These are phyloP conservation scores for Pipistrellus pipistrellus DNA, from an alignment of 2,797 vertebrate species.

Conservation along the genomic window DNA sequence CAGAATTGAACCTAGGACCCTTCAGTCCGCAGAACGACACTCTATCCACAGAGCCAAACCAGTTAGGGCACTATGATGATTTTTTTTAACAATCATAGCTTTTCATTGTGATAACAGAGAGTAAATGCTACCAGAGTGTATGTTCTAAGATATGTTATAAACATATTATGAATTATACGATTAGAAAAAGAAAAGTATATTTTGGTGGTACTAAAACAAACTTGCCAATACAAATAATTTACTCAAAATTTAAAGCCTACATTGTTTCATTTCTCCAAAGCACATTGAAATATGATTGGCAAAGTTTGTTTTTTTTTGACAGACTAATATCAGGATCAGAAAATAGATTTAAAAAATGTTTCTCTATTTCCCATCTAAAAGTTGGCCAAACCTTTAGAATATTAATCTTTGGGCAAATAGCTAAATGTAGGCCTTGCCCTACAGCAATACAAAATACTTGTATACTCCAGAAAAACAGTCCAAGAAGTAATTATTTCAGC, in stretches of 20 bases:
- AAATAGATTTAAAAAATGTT: neutral
- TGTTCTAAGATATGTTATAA: conserved; percentile 36
- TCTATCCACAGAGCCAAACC: too few species aligned
- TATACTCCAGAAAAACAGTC: conserved; percentile 58
- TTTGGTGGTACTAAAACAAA: conserved; percentile 44
- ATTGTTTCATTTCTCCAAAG: conserved; percentile 3
- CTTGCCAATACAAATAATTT: conserved; percentile 44
- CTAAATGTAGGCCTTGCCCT: conserved; percentile 15
- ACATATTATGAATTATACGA: conserved; percentile 27
- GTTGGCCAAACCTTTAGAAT: conserved; percentile 26
- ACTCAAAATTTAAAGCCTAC: conserved; percentile 49
- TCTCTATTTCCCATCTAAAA: conserved; percentile 43
- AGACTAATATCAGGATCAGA: conserved; percentile 16
- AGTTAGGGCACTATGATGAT: neutral
- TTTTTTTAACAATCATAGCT: conserved; percentile 48
- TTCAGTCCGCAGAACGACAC: too few species aligned
- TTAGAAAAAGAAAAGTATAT: conserved; percentile 42
- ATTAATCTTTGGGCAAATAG: conserved; percentile 20
- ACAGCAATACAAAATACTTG: conserved; percentile 37
- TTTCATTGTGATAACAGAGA: neutral
- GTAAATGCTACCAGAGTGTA: conserved; percentile 29
- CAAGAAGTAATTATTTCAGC: conserved; percentile 58
- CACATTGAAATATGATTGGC: neutral
- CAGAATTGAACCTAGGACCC: too few species aligned
- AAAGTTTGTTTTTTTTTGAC: conserved; percentile 28